These are phyloP conservation scores for Rotaria macrura DNA, from an alignment of 2,888 invertebrate species.

Conservation along the genomic window DNA sequence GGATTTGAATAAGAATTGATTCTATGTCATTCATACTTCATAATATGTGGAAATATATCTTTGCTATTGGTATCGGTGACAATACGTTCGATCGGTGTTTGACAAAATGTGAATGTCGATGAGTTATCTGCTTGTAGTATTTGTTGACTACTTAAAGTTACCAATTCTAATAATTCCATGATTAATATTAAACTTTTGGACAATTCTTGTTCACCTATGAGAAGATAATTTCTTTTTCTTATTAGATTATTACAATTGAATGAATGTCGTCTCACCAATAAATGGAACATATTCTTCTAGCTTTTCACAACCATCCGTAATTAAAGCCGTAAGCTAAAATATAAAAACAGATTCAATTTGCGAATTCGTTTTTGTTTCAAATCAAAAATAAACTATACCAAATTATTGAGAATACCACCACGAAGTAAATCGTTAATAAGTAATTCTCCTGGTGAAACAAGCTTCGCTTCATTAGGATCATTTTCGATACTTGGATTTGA, in stretches of 20 bases:
- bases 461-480: background rate
- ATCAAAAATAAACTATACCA: background rate
- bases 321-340: background rate
- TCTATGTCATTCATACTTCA: background rate
- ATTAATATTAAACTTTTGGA: background rate
- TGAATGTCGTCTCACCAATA: background rate
- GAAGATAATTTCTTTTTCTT: background rate
- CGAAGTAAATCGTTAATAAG: constrained; percentile 11
- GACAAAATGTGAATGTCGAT: constrained; percentile 19
- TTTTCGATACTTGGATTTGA: background rate
- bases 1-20: too few relatives aligned
- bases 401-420: background rate
- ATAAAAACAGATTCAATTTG: background rate
- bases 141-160: background rate
- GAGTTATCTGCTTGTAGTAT: background rate
- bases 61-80: background rate
- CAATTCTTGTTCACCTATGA: background rate
- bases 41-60: background rate
- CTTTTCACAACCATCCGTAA: background rate
- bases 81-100: constrained; percentile 6
- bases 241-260: too few relatives aligned
- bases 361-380: background rate
- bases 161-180: background rate
- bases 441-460: background rate
- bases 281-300: background rate